phyloP scores from a whole-genome alignment of 2,113 vertebrate genomes.

The Tursiops truncatus region DNA sequence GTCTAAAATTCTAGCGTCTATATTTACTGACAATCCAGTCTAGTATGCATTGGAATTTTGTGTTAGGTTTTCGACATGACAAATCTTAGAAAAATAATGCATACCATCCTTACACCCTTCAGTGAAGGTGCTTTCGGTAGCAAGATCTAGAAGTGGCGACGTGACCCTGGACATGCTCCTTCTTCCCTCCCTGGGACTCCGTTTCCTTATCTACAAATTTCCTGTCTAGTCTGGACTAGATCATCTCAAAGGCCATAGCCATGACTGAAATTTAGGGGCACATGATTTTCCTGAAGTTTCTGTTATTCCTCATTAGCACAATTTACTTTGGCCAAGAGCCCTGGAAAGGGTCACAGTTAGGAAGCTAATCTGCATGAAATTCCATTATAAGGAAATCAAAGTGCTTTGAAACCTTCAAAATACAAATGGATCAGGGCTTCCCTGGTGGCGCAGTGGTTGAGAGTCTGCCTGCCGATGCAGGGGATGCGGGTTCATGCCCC shows the following conservation, averaged over 20 bases:
- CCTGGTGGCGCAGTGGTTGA: too few species aligned
- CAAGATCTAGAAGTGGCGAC: conserved; percentile 31
- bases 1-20: neutral
- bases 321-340: conserved; percentile 69
- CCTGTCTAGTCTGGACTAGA: neutral
- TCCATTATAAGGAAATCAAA: conserved; percentile 66
- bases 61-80: neutral
- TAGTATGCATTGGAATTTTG: neutral
- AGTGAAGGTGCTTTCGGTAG: neutral
- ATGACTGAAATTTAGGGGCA: conserved; percentile 20
- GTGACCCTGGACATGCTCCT: conserved; percentile 5
- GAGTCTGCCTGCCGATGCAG: too few species aligned
- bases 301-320: conserved; percentile 56
- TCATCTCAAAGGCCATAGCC: neutral
- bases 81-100: neutral
- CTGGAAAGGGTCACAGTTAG: conserved; percentile 38
- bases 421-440: conserved; percentile 44
- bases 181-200: neutral
- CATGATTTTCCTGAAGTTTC: conserved; percentile 58
- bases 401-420: conserved; percentile 40
- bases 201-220: conserved; percentile 42
- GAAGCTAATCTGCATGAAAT: conserved; percentile 60
- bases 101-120: neutral
- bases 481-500: too few species aligned
- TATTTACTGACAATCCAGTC: neutral